phyloP scores from a whole-genome alignment of 2,888 invertebrate species.

The Itoplectis maculator region DNA sequence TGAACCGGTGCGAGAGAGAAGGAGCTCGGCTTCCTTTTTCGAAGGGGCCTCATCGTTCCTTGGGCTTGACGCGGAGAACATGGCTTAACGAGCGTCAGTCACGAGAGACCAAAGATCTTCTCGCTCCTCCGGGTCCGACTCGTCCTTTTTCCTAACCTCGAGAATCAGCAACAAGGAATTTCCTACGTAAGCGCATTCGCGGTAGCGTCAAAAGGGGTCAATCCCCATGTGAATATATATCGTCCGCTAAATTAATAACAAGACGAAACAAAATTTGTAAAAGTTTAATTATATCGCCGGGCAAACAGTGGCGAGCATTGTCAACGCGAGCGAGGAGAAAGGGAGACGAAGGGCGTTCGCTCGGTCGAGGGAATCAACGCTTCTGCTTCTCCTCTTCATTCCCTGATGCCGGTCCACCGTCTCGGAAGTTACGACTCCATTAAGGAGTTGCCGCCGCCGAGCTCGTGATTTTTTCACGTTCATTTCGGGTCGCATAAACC shows the following conservation, averaged over 20 bases:
- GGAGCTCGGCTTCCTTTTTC: slow-evolving; percentile 59
- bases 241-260: slow-evolving; percentile 56
- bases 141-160: slow-evolving; percentile 30
- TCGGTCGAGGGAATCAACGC: slow-evolving; percentile 43
- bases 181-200: slow-evolving; percentile 28
- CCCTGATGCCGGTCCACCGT: slow-evolving; percentile 58
- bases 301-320: slow-evolving; percentile 73
- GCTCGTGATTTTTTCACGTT: slow-evolving; percentile 76
- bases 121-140: slow-evolving; percentile 30
- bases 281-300: slow-evolving; percentile 61
- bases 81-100: slow-evolving; percentile 67
- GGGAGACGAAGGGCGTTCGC: slow-evolving; percentile 47
- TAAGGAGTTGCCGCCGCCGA: slow-evolving; percentile 73
- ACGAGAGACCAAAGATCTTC: slow-evolving; percentile 63
- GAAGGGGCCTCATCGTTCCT: slow-evolving; percentile 51
- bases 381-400: slow-evolving; percentile 45
- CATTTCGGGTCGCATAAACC: slow-evolving; percentile 82
- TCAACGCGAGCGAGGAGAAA: slow-evolving; percentile 57
- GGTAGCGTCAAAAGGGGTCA: slow-evolving; percentile 34
- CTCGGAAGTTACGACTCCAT: slow-evolving; percentile 82
- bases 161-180: slow-evolving; percentile 24
- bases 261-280: slow-evolving; percentile 12
- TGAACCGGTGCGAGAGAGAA: slow-evolving; percentile 1
- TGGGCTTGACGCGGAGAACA: slow-evolving; percentile 28
- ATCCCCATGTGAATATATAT: slow-evolving; percentile 44